Conservation (phyloP, 2,113 vertebrate genomes). For the Saccopteryx leptura region DNA sequence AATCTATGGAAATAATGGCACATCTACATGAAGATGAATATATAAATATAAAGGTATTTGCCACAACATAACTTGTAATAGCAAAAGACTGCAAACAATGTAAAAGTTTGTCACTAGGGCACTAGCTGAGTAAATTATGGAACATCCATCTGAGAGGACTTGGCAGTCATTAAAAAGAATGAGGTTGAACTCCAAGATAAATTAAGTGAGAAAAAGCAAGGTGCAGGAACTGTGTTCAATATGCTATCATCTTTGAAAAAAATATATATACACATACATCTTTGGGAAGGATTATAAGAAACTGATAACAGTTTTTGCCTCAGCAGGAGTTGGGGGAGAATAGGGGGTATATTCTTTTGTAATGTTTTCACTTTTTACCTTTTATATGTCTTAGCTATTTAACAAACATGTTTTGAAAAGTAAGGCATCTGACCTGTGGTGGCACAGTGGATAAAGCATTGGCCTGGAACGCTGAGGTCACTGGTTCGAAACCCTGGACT, state of each 20-base stretch:
- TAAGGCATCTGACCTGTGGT: neutral
- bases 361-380: neutral
- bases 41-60: neutral
- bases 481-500: too few relatives aligned
- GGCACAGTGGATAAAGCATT: too few relatives aligned
- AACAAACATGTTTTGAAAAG: conserved; percentile 45
- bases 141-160: neutral
- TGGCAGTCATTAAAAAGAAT: neutral
- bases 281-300: neutral
- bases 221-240: neutral
- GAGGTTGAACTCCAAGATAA: conserved; percentile 13
- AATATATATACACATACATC: neutral
- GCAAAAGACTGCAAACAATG: neutral
- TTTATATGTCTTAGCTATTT: neutral
- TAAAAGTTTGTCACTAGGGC: neutral
- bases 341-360: neutral
- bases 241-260: conserved; percentile 3
- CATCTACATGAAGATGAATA: neutral
- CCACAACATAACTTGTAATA: neutral
- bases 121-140: neutral
- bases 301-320: neutral
- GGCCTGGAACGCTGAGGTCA: too few relatives aligned
- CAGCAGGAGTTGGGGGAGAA: neutral
- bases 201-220: neutral
- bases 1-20: neutral